These are phyloP conservation scores for Astyanax mexicanus DNA, from an alignment of 2,797 vertebrate species.

Conservation along the genomic window DNA sequence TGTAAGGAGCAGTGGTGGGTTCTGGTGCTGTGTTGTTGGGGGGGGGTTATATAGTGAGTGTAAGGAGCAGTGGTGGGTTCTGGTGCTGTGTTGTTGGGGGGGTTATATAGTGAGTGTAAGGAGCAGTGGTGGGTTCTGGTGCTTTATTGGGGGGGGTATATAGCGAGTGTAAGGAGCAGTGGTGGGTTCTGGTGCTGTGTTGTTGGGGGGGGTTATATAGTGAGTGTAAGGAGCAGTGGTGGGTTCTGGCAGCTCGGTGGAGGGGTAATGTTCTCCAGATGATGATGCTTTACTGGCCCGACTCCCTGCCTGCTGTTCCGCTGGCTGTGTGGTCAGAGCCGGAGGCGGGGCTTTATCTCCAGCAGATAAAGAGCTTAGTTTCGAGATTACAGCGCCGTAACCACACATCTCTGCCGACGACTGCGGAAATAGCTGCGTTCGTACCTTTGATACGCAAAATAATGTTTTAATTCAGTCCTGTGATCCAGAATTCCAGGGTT, in stretches of 20 bases:
- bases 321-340: constrained; percentile 27
- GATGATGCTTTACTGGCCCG: constrained; percentile 63
- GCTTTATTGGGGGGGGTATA: no score
- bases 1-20: no score
- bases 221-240: constrained; percentile 57
- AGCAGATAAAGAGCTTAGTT: constrained; percentile 6
- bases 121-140: no score
- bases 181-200: no score
- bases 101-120: no score
- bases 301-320: constrained; percentile 14
- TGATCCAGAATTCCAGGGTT: not conserved
- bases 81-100: no score
- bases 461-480: not conserved
- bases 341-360: constrained; percentile 1
- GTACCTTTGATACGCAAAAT: not conserved
- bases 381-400: constrained; percentile 4
- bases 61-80: no score
- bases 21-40: no score
- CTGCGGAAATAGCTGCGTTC: constrained; percentile 16
- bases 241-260: constrained; percentile 50
- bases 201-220: not conserved
- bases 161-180: no score
- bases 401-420: not conserved
- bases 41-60: no score
- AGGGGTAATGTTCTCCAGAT: constrained; percentile 73